Evolutionary conservation across 2,888 invertebrate genomes (phyloP), one percentile per base, ranked within the genome.

Genomic region (Notodromas monacha): DNA sequence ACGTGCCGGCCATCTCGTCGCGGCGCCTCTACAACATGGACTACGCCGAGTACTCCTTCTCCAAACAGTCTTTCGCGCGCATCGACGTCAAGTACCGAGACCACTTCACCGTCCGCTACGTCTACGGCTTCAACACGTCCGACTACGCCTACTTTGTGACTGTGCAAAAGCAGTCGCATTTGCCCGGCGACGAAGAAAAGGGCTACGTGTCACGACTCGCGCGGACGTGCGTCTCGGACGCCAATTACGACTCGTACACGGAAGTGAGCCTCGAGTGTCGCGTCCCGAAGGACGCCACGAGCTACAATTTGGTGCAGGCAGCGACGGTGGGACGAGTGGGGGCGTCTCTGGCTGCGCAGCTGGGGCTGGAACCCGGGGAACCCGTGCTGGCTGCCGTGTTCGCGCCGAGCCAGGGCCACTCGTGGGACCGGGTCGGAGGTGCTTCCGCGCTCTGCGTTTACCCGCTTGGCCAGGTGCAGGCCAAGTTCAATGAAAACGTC

Each of bases 61-160:
- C 65, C 34, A 72, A 74, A 45, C 73, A 77, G 47, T 74, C 76
- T 36, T 61, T 65, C 39, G 60, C 79, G 34, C 65, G 68, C 42
- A 77, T 79, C 41, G 77, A 79, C 54, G 77, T 77, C 28, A 77
- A 79, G 49, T 77, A 79, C 51, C 63, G 79, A 39, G 81, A 81
- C 54, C 76, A 79, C 47, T 89, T 81, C 52, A 60, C 81, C 38
- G 84, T 92, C 39, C 70, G 79, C 28, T 92, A 92, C 52, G 65
- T 89, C 31, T 81, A 81, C 52, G 89, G 89, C 33, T 92, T 92
- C 50, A 74, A 77, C 50, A 73, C 79, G 30, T 76, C 72, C 45
- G 73, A 76, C 42, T 86, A 76, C 54, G 81, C 84, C 14, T 92
- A 92, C 50, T 86, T 92, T 54, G 66, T 84, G 34, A 63, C 84